phyloP scores from a whole-genome alignment of 2,113 vertebrate genomes.

The Alexandromys fortis region DNA sequence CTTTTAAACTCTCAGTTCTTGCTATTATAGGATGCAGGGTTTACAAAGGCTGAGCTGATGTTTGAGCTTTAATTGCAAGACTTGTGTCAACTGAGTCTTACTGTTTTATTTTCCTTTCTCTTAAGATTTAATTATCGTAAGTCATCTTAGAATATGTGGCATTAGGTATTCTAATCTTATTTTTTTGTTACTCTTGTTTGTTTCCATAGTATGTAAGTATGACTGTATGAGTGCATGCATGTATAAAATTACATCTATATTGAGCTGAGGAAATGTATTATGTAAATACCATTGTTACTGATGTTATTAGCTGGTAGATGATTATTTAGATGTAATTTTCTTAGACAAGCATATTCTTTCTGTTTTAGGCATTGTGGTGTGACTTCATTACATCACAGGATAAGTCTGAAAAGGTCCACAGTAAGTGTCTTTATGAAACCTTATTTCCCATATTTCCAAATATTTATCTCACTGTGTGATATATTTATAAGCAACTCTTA shows the following conservation, averaged over 20 bases:
- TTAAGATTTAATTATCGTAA: constrained; percentile 39
- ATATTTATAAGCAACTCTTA: constrained; percentile 22
- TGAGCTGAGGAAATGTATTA: constrained; percentile 29
- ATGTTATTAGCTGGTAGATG: background rate
- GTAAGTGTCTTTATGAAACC: constrained; percentile 84
- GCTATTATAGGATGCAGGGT: background rate
- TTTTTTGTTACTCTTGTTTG: background rate
- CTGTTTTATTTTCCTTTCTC: background rate
- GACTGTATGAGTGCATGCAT: background rate
- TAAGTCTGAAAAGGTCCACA: constrained; percentile 86
- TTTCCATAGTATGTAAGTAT: background rate
- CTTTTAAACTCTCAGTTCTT: background rate
- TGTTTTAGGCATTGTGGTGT: constrained; percentile 95
- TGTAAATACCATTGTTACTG: background rate
- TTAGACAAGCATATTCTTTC: constrained; percentile 44
- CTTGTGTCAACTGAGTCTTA: background rate
- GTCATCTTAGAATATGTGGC: background rate
- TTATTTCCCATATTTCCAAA: constrained; percentile 38
- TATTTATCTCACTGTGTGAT: constrained; percentile 31
- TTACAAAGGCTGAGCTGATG: background rate
- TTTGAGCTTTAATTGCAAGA: constrained; percentile 12
- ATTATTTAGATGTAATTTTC: constrained; percentile 18
- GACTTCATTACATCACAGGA: constrained; percentile 92
- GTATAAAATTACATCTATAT: background rate
- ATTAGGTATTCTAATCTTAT: constrained; percentile 27